Percentiles rank a stretch among this genome's conserved stretches.
phyloP scores from a whole-genome alignment of 2,888 invertebrate genomes.

The Linyphia triangularis region DNA sequence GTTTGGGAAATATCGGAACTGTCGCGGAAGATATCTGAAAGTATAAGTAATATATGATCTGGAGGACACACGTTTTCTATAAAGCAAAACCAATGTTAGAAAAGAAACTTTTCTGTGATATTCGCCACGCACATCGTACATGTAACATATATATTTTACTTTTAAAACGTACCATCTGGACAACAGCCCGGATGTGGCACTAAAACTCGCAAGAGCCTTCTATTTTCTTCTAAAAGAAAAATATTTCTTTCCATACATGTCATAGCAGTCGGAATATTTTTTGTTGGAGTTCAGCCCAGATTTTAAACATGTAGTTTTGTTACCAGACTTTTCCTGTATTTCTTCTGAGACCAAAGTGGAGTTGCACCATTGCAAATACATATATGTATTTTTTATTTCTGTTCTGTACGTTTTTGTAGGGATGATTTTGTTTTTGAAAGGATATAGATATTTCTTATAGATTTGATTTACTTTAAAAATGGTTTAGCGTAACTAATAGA shows the following conservation, averaged over 20 bases:
- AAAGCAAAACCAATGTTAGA: constrained; percentile 16
- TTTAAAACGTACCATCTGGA: constrained; percentile 65
- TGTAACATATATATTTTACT: constrained; percentile 54
- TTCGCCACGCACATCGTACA: neutral
- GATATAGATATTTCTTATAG: too few relatives aligned
- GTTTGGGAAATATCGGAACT: constrained; percentile 8
- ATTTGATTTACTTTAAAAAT: too few relatives aligned
- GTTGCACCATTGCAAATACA: constrained; percentile 13
- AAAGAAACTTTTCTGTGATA: constrained; percentile 16
- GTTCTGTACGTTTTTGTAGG: constrained; percentile 11
- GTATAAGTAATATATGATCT: constrained; percentile 48
- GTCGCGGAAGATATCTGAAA: constrained; percentile 7
- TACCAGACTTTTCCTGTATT: constrained; percentile 15
- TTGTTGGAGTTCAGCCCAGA: constrained; percentile 40
- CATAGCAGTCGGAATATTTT: neutral
- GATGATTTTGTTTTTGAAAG: too few relatives aligned
- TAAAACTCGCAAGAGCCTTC: constrained; percentile 50
- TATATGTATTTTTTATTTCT: constrained; percentile 21
- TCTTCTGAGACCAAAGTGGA: neutral
- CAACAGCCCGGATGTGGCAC: constrained; percentile 21
- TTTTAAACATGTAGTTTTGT: constrained; percentile 60
- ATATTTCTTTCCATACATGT: constrained; percentile 43
- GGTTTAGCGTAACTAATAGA: too few relatives aligned
- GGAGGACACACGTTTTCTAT: constrained; percentile 16
- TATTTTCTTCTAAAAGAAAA: constrained; percentile 49